Base-by-base conservation (phyloP, 2,113 vertebrate species). In the Pica pica region DNA sequence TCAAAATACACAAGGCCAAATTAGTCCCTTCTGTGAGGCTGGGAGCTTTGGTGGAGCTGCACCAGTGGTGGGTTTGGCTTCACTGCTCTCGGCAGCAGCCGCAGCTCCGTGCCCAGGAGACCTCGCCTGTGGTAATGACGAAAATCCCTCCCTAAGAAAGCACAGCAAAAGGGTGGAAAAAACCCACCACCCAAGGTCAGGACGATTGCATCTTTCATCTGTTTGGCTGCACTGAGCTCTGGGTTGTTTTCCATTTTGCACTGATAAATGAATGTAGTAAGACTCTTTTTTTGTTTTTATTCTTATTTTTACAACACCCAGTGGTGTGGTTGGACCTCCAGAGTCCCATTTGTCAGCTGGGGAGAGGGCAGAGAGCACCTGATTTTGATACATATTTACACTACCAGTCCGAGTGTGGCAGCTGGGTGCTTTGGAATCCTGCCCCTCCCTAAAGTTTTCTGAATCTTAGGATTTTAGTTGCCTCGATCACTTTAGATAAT, bases 1-100 rank as follows among this genome's bases (percentile, higher is more conserved):
- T 97, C 97, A 83, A 96, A 98, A 97, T 75, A 85, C 96, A 96
- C 96, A 95, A 95, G 90, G 93, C 95, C 97, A 94, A 95, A 97
- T 97, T 94, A 95, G 82, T 95, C 93, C 93, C 82, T 93, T 92
- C 90, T 96, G 94, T 88, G 85, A 94, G 91, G 96, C 94, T 94
- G 70, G 81, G 68, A 90, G 91, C 86, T 89, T 65, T 93, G 70
- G 90, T 91, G 89, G 93, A 96, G 95, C 80, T 87, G 92, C 85
- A 96, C 76, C 94, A 81, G 80, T 5, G 5, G 53, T 92, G 85
- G 76, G 33, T 93, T 83, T 92, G 93, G 90, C 90, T 92, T 41
- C 0, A 2, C 80, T 71, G 86, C 4, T 57, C 87, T 63, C 76
- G 7, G 80, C 88, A 75, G 93, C 69, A 78, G 84, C 78, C 56